Percentiles rank a stretch among this genome's conserved stretches.
These are phyloP conservation scores for Aporophyla nigra DNA, from an alignment of 2,888 invertebrate species.

Conservation along the genomic window DNA sequence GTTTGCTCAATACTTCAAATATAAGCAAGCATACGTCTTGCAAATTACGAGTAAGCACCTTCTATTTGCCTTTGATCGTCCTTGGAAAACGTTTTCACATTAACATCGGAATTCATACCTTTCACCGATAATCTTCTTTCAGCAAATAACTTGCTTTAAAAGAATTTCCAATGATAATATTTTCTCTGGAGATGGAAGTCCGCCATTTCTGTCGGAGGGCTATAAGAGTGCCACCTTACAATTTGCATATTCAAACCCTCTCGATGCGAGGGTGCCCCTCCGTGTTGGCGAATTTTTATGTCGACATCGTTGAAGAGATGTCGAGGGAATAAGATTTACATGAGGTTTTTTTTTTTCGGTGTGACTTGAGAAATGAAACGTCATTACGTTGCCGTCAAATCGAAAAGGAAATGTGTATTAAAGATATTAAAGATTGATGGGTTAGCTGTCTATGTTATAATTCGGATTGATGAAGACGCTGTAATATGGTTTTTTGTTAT, in stretches of 20 bases:
- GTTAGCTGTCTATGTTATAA: conserved; percentile 54
- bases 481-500: conserved; percentile 21
- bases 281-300: conserved; percentile 65
- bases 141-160: conserved; percentile 65
- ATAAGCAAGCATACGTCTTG: conserved; percentile 24
- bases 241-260: conserved; percentile 75
- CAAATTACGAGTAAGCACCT: conserved; percentile 39
- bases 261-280: conserved; percentile 65
- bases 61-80: conserved; percentile 50
- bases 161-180: conserved; percentile 76
- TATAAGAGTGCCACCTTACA: conserved; percentile 71
- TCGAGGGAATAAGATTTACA: conserved; percentile 67
- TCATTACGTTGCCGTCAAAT: conserved; percentile 65
- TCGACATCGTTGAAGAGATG: conserved; percentile 63
- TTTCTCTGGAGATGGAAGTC: conserved; percentile 69
- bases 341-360: conserved; percentile 53
- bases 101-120: conserved; percentile 55
- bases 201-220: conserved; percentile 59
- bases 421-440: conserved; percentile 63
- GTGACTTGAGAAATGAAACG: conserved; percentile 60
- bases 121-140: conserved; percentile 61
- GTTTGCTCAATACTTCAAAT: conserved; percentile 41
- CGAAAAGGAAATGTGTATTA: conserved; percentile 62
- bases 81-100: conserved; percentile 44
- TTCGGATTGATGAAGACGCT: conserved; percentile 56